These are phyloP conservation scores for Portunus trituberculatus DNA, from an alignment of 1,140 invertebrate species.

Conservation along the genomic window DNA sequence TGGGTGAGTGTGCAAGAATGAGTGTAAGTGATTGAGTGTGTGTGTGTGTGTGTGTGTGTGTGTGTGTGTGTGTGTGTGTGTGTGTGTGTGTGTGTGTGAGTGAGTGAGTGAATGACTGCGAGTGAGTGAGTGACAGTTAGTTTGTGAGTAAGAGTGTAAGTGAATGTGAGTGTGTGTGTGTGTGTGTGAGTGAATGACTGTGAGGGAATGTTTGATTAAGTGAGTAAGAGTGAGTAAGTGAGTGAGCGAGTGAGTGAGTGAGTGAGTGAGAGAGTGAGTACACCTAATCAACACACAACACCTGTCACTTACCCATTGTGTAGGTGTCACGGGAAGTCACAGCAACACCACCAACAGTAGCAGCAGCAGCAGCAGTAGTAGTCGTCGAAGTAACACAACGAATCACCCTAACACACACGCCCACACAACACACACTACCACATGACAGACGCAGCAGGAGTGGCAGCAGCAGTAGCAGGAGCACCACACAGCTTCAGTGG, in stretches of 20 bases:
- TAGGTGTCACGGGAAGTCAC: not conserved
- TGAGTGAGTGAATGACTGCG: not conserved
- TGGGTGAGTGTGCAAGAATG: not conserved
- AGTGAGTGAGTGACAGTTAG: too few relatives aligned
- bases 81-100: not conserved
- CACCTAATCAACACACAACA: not conserved
- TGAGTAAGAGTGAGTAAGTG: too few relatives aligned
- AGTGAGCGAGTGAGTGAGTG: not conserved
- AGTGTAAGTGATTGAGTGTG: too few relatives aligned
- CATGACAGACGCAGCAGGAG: not conserved
- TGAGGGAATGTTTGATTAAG: too few relatives aligned
- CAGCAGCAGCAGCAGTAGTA: not conserved
- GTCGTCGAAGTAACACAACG: not conserved
- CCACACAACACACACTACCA: too few relatives aligned
- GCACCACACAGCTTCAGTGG: not conserved
- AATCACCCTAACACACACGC: too few relatives aligned
- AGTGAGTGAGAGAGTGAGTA: too few relatives aligned
- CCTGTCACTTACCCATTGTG: not conserved
- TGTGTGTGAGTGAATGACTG: too few relatives aligned
- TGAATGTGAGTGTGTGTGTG: not conserved
- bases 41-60: too few relatives aligned
- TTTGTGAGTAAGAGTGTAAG: too few relatives aligned
- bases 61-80: too few relatives aligned
- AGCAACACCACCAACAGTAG: not conserved
- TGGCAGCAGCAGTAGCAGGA: not conserved